Percentiles rank a stretch among this genome's conserved stretches.
phyloP scores from a whole-genome alignment of 2,888 invertebrate species.

The Lumbricus terrestris region DNA sequence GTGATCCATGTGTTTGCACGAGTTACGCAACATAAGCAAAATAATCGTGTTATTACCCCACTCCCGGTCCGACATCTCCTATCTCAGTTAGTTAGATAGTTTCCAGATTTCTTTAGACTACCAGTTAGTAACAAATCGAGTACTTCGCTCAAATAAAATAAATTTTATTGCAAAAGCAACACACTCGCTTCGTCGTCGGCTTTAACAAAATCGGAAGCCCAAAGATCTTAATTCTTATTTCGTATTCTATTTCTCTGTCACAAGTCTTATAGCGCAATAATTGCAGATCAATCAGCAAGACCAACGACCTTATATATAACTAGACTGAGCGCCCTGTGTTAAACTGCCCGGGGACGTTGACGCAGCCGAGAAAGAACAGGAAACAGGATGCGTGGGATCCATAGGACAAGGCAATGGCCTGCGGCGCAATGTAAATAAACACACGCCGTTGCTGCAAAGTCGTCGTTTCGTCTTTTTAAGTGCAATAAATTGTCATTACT shows the following conservation, averaged over 20 bases:
- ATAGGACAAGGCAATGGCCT: too few relatives aligned
- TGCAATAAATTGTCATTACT: too few relatives aligned
- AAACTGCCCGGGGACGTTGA: too few relatives aligned
- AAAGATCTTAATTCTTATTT: neutral
- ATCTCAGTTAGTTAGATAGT: neutral
- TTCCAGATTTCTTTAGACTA: neutral
- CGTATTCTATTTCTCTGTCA: neutral
- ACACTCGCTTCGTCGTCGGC: neutral
- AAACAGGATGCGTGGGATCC: too few relatives aligned
- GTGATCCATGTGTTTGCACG: neutral
- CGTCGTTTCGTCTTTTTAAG: too few relatives aligned
- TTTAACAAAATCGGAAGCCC: neutral
- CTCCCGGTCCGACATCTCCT: conserved; percentile 38
- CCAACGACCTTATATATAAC: too few relatives aligned
- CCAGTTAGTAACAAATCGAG: neutral
- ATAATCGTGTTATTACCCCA: conserved; percentile 34
- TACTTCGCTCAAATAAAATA: neutral
- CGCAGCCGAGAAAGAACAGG: too few relatives aligned
- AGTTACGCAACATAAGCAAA: neutral
- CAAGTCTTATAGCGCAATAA: neutral
- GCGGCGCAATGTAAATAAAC: too few relatives aligned
- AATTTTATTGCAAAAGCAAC: neutral
- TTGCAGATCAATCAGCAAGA: too few relatives aligned
- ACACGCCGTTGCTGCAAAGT: too few relatives aligned
- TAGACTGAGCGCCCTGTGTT: too few relatives aligned